Base-by-base conservation (phyloP, 2,797 vertebrate genomes). In the Acanthurus tractus region DNA sequence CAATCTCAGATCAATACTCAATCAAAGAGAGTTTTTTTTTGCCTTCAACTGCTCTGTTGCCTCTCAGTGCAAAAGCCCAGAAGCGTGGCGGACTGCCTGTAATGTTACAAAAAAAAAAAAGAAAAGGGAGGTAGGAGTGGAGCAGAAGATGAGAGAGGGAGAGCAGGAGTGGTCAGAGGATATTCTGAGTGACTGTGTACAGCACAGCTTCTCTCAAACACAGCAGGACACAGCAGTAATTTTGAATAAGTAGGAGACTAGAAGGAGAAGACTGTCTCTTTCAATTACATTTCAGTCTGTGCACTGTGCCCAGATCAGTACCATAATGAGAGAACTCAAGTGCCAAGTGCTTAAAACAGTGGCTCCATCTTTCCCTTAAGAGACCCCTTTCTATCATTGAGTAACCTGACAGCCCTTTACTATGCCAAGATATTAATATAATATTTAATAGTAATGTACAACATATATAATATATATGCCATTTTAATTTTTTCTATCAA, bases 1-100 rank as follows among this genome's bases (percentile, higher is more conserved):
- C 78, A 83, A 87, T 86, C 71, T 50, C 48, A 42, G 84, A 94
- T 95, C 94, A 82, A 95, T 94, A 94, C 86, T 87, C 89, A 88
- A 93, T 94, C 90, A 94, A 88, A 90, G 74, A 73, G 14, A 1
- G 2, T 29, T 34, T 34, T 34, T 74, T 84, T 65, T 80, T 70
- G 63, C 79, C 75, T 76, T 78, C 45, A 78, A 83, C 86, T 79
- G 75, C 82, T 82, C 82, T 80, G 77, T 61, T 67, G 74, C 63
- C 69, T 59, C 57, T 63, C 2, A 0, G 59, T 66, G 71, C 18
- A 3, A 68, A 76, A 74, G 46, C 48, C 12, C 54, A 49, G 44
- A 71, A 70, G 58, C 53, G 25, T 12, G 5, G 36, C 23, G 62
- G 62, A 50, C 73, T 38, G 38, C 38, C 57, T 20, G 29, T 7